Evolutionary conservation across 1,140 invertebrate genomes (phyloP).

Genomic region (Drosophila kohkoa): DNA sequence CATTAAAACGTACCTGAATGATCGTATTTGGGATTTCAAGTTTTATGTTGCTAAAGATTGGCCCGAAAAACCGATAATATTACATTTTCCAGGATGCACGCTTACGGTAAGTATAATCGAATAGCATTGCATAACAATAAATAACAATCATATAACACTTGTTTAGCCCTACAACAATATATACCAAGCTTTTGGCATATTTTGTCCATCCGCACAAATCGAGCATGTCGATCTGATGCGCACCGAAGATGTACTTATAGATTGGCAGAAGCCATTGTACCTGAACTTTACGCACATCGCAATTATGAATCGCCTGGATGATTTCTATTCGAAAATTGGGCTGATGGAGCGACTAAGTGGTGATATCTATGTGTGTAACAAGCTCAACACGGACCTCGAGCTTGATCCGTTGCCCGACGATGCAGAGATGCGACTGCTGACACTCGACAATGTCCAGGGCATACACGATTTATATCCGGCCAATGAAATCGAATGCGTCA

Average conservation of each 20-base stretch:
- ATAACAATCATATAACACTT: slow-evolving; percentile 40
- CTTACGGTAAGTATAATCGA: slow-evolving; percentile 88
- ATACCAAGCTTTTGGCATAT: slow-evolving; percentile 93
- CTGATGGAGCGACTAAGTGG: slow-evolving; percentile 90
- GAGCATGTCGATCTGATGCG: slow-evolving; percentile 89
- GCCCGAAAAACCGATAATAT: slow-evolving; percentile 92
- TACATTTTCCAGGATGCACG: slow-evolving; percentile 94
- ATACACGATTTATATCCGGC: slow-evolving; percentile 94
- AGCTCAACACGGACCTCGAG: slow-evolving; percentile 86
- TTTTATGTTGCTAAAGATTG: slow-evolving; percentile 94
- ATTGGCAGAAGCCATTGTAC: slow-evolving; percentile 91
- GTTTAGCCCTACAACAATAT: slow-evolving; percentile 90
- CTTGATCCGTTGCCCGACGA: slow-evolving; percentile 88
- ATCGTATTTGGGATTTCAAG: slow-evolving; percentile 94
- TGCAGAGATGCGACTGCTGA: slow-evolving; percentile 89
- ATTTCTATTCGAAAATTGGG: slow-evolving; percentile 86
- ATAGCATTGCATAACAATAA: not conserved
- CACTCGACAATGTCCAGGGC: slow-evolving; percentile 90
- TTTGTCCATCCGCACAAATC: slow-evolving; percentile 90
- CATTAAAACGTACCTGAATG: slow-evolving; percentile 92
- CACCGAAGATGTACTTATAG: slow-evolving; percentile 90
- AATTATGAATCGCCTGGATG: slow-evolving; percentile 90
- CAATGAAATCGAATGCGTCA: slow-evolving; percentile 93
- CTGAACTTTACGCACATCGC: slow-evolving; percentile 92
- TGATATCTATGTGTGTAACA: slow-evolving; percentile 90